Evolutionary conservation across 2,113 vertebrate species (phyloP).

Genomic region (Crypturellus undulatus): DNA sequence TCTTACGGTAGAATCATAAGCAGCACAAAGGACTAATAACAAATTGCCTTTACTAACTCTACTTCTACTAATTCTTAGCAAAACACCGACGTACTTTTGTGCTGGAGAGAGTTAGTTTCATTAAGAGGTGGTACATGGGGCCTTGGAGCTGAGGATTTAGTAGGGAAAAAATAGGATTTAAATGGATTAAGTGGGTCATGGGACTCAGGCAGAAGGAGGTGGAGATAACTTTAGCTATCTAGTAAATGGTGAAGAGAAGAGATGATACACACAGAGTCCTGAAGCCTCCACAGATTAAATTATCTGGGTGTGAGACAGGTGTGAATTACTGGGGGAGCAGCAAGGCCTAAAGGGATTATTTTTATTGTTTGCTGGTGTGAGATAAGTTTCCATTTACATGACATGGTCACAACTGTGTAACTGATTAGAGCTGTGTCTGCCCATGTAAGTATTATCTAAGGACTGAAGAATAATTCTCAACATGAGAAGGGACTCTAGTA

Average conservation of each 20-base stretch:
- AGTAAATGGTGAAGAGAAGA: slow-evolving; percentile 4
- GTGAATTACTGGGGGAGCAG: slow-evolving; percentile 27
- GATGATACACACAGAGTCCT: slow-evolving; percentile 7
- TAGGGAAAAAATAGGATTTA: slow-evolving; percentile 22
- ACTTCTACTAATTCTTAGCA: background rate
- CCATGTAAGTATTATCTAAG: background rate
- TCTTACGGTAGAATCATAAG: background rate
- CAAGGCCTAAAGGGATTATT: slow-evolving; percentile 11
- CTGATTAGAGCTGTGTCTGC: background rate
- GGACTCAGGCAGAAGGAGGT: slow-evolving; percentile 18
- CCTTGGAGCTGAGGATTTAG: slow-evolving; percentile 13
- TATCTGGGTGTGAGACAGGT: slow-evolving; percentile 29
- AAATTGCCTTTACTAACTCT: background rate
- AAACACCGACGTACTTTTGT: background rate
- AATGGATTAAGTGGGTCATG: slow-evolving; percentile 22
- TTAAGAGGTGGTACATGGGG: background rate
- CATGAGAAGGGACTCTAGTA: background rate
- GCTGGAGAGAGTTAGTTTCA: background rate
- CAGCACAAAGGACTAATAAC: background rate
- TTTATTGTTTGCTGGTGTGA: background rate
- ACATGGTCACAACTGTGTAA: background rate
- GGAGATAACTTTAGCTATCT: slow-evolving; percentile 29
- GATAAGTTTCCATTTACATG: background rate
- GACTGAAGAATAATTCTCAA: background rate
- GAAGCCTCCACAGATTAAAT: slow-evolving; percentile 42